Conservation (phyloP, 2,113 vertebrate genomes). For the Apeltes quadracus region DNA sequence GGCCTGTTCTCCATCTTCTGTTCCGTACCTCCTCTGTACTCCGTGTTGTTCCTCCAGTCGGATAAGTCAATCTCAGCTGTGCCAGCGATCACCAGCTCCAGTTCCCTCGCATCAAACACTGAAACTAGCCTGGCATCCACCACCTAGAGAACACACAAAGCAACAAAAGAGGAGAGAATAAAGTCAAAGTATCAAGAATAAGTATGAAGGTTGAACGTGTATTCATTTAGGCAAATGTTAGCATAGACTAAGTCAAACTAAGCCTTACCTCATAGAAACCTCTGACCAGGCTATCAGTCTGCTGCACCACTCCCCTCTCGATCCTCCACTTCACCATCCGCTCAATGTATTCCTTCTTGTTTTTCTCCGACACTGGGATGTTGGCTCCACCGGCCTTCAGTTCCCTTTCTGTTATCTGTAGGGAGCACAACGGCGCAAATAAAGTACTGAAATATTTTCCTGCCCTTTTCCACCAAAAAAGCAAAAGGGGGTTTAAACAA, state of each 20-base stretch:
- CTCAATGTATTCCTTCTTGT: slow-evolving; percentile 96
- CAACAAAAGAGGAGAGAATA: not conserved
- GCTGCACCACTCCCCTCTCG: slow-evolving; percentile 91
- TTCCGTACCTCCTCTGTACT: slow-evolving; percentile 91
- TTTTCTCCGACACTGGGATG: slow-evolving; percentile 91
- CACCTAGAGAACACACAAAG: slow-evolving; percentile 75
- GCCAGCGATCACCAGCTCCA: slow-evolving; percentile 94
- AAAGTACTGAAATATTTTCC: not conserved
- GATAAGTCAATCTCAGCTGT: slow-evolving; percentile 93
- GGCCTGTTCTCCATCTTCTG: not conserved
- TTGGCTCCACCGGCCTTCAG: slow-evolving; percentile 91
- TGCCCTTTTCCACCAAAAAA: not conserved
- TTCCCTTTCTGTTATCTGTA: slow-evolving; percentile 90
- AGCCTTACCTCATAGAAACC: slow-evolving; percentile 90
- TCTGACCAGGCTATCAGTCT: slow-evolving; percentile 91
- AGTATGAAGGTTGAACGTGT: not conserved
- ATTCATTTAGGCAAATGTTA: not conserved
- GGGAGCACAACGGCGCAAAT: not conserved
- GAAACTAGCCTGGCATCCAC: slow-evolving; percentile 84
- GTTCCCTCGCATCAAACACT: slow-evolving; percentile 92
- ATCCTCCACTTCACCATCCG: slow-evolving; percentile 96
- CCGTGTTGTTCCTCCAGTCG: slow-evolving; percentile 94
- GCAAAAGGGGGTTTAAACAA: not conserved
- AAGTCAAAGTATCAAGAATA: not conserved
- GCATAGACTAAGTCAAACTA: not conserved